phyloP scores from a whole-genome alignment of 2,888 invertebrate species.

The Drosophila quinaria region DNA sequence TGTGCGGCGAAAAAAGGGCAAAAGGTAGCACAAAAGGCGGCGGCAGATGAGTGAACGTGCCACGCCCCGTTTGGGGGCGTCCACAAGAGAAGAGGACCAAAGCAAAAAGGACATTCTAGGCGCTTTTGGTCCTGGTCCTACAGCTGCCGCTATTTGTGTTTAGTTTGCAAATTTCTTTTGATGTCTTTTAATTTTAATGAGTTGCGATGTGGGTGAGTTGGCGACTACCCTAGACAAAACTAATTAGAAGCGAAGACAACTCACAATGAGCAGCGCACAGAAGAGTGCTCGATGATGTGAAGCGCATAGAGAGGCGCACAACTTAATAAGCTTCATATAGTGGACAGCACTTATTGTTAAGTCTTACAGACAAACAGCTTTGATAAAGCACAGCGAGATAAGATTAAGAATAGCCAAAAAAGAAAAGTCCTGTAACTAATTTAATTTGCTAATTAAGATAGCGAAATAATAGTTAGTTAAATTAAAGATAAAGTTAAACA shows the following conservation, averaged over 20 bases:
- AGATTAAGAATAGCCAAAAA: constrained; percentile 9
- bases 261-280: constrained; percentile 30
- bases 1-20: constrained; percentile 68
- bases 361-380: not conserved
- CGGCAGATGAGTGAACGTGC: constrained; percentile 50
- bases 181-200: constrained; percentile 82
- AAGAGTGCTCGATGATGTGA: constrained; percentile 17
- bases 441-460: not conserved
- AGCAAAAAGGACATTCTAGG: constrained; percentile 69
- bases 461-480: not conserved
- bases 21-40: constrained; percentile 69
- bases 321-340: constrained; percentile 25
- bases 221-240: constrained; percentile 60
- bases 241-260: constrained; percentile 65
- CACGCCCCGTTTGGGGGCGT: constrained; percentile 16
- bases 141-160: constrained; percentile 64
- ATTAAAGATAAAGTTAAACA: not conserved
- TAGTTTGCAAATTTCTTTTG: constrained; percentile 81
- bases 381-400: not conserved
- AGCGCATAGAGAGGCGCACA: constrained; percentile 24
- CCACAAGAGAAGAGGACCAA: constrained; percentile 7
- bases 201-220: constrained; percentile 57
- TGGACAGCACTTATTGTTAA: not conserved
- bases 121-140: constrained; percentile 19
- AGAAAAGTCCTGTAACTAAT: not conserved